A percentile compares a stretch with the other conserved stretches of the same genome.
Conservation (phyloP, 2,888 invertebrate species). For the Idaea dimidiata region DNA sequence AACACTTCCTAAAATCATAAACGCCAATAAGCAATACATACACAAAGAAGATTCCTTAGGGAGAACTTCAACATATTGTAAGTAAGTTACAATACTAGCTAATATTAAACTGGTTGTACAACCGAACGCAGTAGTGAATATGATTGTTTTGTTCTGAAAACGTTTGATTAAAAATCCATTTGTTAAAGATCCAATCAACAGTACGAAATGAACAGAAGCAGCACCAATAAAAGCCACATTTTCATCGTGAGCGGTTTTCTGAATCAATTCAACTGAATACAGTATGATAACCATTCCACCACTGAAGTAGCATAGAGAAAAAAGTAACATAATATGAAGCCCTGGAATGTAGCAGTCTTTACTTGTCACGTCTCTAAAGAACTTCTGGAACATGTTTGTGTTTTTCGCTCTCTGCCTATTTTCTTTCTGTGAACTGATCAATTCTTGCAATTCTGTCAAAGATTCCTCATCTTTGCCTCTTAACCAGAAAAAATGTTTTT, state of each 20-base stretch:
- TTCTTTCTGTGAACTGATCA: constrained; percentile 14
- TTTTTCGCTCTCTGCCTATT: background rate
- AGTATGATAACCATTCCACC: background rate
- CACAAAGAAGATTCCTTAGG: constrained; percentile 4
- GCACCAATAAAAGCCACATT: background rate
- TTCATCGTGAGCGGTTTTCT: background rate
- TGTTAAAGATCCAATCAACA: background rate
- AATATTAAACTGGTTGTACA: background rate
- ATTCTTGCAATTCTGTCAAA: constrained; percentile 18
- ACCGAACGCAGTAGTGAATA: background rate
- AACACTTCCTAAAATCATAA: constrained; percentile 2
- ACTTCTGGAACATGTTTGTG: background rate
- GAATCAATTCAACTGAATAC: background rate
- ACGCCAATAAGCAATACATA: constrained; percentile 11
- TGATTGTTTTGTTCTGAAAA: background rate
- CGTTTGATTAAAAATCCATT: background rate
- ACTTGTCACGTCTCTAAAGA: constrained; percentile 4
- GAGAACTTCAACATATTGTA: background rate
- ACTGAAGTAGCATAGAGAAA: background rate
- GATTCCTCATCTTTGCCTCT: constrained; percentile 23
- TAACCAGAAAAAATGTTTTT: constrained; percentile 23
- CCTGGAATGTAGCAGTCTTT: constrained; percentile 12
- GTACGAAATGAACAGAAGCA: background rate
- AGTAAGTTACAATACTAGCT: background rate
- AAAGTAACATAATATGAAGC: background rate